A percentile compares a stretch with the other conserved stretches of the same genome.
These are phyloP conservation scores for Dicaeum eximium DNA, from an alignment of 2,113 vertebrate species.

Conservation along the genomic window DNA sequence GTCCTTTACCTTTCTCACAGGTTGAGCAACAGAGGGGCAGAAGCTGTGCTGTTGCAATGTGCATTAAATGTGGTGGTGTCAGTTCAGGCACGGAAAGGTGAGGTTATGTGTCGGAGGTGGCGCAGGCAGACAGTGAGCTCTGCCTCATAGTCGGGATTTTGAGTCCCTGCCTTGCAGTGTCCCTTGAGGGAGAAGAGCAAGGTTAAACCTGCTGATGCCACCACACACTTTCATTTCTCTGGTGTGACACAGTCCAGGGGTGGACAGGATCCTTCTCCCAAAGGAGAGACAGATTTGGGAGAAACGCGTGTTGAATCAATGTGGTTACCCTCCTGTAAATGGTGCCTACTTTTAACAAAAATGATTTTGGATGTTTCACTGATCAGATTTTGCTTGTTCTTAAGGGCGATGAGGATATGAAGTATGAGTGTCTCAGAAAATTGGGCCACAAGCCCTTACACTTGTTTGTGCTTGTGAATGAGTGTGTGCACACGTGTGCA, in stretches of 20 bases:
- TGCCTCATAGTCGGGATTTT: neutral
- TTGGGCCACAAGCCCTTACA: neutral
- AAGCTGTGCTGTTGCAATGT: neutral
- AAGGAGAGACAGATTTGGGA: neutral
- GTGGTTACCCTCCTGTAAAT: neutral
- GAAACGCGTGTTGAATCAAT: neutral
- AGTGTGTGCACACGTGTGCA: neutral
- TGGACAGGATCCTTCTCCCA: neutral
- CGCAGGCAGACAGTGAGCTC: neutral
- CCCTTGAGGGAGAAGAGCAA: neutral
- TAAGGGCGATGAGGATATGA: neutral
- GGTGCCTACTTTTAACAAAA: neutral
- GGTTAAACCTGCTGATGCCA: neutral
- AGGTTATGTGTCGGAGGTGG: neutral
- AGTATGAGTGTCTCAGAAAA: neutral
- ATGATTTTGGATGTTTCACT: neutral
- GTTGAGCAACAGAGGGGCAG: neutral
- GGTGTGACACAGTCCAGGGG: neutral
- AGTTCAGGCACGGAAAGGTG: neutral
- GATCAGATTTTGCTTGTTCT: neutral
- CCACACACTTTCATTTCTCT: neutral
- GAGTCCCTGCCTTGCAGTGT: neutral
- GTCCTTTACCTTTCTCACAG: neutral
- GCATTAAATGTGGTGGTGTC: neutral
- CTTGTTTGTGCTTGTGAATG: neutral